phyloP scores from a whole-genome alignment of 2,113 vertebrate genomes.

The Galbula dea region DNA sequence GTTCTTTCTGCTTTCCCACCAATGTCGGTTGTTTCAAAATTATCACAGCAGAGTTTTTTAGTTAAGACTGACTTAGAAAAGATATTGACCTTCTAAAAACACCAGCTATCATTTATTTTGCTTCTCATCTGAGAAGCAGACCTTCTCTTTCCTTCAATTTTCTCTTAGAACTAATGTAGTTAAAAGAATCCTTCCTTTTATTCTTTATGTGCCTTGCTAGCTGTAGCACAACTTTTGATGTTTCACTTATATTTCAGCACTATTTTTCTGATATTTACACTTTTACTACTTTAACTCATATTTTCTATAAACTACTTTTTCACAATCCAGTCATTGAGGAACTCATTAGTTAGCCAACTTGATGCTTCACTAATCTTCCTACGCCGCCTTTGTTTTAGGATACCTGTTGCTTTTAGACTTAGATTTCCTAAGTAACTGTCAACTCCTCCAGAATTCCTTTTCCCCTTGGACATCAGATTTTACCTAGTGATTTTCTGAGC shows the following conservation, averaged over 20 bases:
- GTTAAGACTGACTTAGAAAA: not conserved
- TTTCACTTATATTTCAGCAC: not conserved
- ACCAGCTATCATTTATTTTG: not conserved
- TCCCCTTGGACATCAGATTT: not conserved
- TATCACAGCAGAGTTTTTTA: not conserved
- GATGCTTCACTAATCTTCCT: not conserved
- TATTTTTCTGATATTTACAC: not conserved
- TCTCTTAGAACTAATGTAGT: not conserved
- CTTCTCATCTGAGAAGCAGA: not conserved
- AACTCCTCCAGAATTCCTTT: not conserved
- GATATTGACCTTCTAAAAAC: not conserved
- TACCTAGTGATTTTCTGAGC: constrained; percentile 1
- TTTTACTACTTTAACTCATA: not conserved
- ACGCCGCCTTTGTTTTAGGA: not conserved
- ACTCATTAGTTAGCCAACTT: not conserved
- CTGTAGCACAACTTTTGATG: not conserved
- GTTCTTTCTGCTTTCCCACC: not conserved
- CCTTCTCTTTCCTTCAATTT: not conserved
- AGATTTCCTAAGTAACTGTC: not conserved
- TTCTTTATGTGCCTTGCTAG: not conserved
- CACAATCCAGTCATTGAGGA: not conserved
- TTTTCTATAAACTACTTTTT: not conserved
- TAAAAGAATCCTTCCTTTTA: not conserved
- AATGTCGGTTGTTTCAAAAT: not conserved
- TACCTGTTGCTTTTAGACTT: not conserved